Percentiles rank a stretch among this genome's conserved stretches.
These are phyloP conservation scores for Acanthosoma haemorrhoidale DNA, from an alignment of 2,888 invertebrate genomes.

Conservation along the genomic window DNA sequence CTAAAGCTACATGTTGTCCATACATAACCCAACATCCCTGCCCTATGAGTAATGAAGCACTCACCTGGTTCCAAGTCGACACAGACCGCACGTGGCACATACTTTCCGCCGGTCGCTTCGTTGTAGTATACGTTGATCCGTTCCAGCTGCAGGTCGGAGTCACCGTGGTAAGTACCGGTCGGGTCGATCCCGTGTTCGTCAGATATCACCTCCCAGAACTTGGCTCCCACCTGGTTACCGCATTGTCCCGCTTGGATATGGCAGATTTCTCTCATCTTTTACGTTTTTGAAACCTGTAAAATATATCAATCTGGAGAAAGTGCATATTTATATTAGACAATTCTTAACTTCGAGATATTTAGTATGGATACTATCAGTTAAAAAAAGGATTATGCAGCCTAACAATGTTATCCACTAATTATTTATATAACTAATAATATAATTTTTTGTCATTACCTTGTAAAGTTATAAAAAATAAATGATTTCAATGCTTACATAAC, in stretches of 20 bases:
- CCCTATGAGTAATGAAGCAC: too few relatives aligned
- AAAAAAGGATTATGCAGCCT: too few relatives aligned
- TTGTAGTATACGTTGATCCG: constrained; percentile 62
- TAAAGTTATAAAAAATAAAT: too few relatives aligned
- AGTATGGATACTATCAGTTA: too few relatives aligned
- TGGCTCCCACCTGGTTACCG: constrained; percentile 94
- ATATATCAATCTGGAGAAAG: neutral
- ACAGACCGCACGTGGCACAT: constrained; percentile 60
- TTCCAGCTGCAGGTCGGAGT: constrained; percentile 59
- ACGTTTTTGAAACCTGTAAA: constrained; percentile 32
- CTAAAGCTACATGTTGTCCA: too few relatives aligned
- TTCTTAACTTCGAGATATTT: too few relatives aligned
- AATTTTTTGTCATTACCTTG: too few relatives aligned
- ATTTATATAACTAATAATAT: too few relatives aligned
- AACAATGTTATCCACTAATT: too few relatives aligned
- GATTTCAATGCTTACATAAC: too few relatives aligned
- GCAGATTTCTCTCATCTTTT: constrained; percentile 90
- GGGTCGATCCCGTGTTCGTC: constrained; percentile 65
- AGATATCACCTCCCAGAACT: constrained; percentile 52
- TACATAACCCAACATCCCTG: too few relatives aligned
- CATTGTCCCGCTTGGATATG: constrained; percentile 93
- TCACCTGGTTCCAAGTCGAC: constrained; percentile 59
- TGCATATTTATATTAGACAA: too few relatives aligned
- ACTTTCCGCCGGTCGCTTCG: constrained; percentile 53
- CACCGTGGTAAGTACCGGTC: constrained; percentile 56